Percentiles rank a stretch among this genome's conserved stretches.
Conservation (phyloP, 2,888 invertebrate genomes). For the Sarcophaga subvicina region DNA sequence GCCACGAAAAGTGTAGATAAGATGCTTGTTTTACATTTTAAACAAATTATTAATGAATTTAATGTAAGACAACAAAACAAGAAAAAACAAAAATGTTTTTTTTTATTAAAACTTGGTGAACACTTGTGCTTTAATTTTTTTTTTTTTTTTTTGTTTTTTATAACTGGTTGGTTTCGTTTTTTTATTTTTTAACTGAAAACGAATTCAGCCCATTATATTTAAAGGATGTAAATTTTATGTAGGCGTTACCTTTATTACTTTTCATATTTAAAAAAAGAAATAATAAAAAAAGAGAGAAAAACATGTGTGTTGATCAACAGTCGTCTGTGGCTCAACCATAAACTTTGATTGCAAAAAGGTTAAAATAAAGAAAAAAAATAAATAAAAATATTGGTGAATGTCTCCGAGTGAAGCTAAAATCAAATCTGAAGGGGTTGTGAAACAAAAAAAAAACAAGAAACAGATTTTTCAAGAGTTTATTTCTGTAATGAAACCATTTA, state of each 20-base stretch:
- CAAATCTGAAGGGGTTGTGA: not conserved
- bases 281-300: not conserved
- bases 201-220: not conserved
- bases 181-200: constrained; percentile 4
- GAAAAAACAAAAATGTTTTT: not conserved
- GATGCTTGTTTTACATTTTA: constrained; percentile 61
- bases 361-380: not conserved
- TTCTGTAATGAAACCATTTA: constrained; percentile 60
- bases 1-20: constrained; percentile 59
- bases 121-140: constrained; percentile 46
- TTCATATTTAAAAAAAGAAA: not conserved
- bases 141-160: not conserved
- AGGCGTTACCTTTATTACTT: constrained; percentile 58
- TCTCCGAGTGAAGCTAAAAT: not conserved
- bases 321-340: constrained; percentile 28
- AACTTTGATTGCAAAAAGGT: not conserved
- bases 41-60: constrained; percentile 45
- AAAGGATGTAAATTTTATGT: constrained; percentile 66
- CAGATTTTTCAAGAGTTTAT: constrained; percentile 29
- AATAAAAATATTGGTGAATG: not conserved
- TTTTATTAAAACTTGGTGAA: constrained; percentile 18
- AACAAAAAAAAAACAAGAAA: too few relatives aligned
- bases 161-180: constrained; percentile 46
- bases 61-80: not conserved
- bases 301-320: constrained; percentile 38